Evolutionary conservation across 1,140 invertebrate genomes (phyloP), one percentile per base, ranked within the genome.

Genomic region (Campoletis sonorensis): DNA sequence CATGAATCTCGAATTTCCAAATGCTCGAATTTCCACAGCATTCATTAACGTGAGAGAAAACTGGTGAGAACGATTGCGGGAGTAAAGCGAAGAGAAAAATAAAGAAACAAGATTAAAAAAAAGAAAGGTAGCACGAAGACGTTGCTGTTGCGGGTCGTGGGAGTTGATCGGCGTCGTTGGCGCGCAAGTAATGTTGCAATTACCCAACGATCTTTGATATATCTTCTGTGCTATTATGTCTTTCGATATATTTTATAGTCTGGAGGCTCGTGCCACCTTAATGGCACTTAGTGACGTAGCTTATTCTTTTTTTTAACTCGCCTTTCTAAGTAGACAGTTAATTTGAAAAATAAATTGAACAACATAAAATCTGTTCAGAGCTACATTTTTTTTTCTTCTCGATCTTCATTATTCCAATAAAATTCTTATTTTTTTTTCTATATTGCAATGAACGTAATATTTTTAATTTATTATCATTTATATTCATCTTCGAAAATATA

Each of bases 1-100:
- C 33, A 68, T 58, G 54, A 79, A 72, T 61, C 71, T 45, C 13
- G 68, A 68, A 68, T 84, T 84, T 83, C 71, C 79, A 85, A 84
- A 87, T 61, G 84, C 81, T 82, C 84, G 86, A 83, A 87, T 88
- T 87, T 88, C 80, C 82, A 88, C 85, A 85, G 82, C 85, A 86
- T 89, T 87, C 87, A 87, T 88, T 88, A 85, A 88, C 85, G 85
- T 85, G 85, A 88, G 86, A 86, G 86, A 83, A 15, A 79, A 77
- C 81, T 79, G 78, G 58, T 54, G 79, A 33, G 61, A 73, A 80
- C 75, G 80, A 77, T 80, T 76, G 88, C 88, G 88, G 88, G 88
- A 89, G 86, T 86, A 82, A 81, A 82, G 84, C 83, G 83, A 72
- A 81, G 84, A 82, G 58, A 67, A 67, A 67, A 33, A n/a, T 26